Evolutionary conservation across 2,113 vertebrate genomes (phyloP).

Genomic region (Neopipo cinnamomea): DNA sequence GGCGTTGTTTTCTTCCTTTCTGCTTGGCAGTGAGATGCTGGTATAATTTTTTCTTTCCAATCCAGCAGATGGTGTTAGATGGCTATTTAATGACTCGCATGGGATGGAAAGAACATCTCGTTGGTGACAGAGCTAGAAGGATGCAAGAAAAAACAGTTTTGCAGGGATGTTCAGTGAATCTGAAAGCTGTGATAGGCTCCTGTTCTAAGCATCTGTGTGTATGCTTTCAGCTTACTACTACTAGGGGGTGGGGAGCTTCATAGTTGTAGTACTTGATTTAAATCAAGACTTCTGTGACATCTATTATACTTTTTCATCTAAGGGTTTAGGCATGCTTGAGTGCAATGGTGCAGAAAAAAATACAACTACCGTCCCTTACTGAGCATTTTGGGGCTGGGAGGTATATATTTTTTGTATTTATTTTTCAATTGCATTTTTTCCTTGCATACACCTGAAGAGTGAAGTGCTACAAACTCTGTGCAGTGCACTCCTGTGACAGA

Average conservation of each 20-base stretch:
- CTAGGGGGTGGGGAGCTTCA: background rate
- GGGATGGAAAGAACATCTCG: background rate
- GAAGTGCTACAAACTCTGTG: background rate
- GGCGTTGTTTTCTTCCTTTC: background rate
- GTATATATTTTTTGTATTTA: background rate
- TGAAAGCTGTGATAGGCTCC: conserved; percentile 11
- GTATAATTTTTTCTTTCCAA: background rate
- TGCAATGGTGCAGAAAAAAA: background rate
- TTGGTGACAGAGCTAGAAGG: background rate
- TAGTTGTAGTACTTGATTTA: background rate
- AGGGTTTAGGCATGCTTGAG: background rate
- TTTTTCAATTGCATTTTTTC: background rate
- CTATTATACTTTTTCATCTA: background rate
- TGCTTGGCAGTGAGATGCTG: background rate
- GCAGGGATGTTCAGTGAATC: background rate
- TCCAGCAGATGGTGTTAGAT: conserved; percentile 69
- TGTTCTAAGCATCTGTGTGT: background rate
- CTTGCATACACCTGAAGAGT: background rate
- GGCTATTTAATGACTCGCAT: conserved; percentile 37
- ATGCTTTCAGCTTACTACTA: conserved; percentile 9
- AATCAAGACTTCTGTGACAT: background rate
- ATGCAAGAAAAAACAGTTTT: background rate
- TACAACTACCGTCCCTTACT: background rate
- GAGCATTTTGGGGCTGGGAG: background rate
- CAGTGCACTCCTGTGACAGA: background rate